phyloP scores from a whole-genome alignment of 2,888 invertebrate genomes.

The Lycophotia porphyrea region DNA sequence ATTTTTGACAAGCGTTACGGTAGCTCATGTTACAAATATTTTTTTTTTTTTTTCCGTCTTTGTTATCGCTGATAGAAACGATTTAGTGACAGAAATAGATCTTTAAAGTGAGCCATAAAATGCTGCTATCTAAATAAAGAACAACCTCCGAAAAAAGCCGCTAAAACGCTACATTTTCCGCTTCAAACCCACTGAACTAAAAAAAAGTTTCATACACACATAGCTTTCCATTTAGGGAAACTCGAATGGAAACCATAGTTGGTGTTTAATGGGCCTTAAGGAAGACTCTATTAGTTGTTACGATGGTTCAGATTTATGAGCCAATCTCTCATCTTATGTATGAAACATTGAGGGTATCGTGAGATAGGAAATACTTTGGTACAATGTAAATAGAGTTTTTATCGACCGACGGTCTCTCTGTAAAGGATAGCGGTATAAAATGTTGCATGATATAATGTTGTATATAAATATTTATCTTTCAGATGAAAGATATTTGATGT shows the following conservation, averaged over 20 bases:
- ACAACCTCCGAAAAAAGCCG: neutral
- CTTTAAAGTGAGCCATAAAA: neutral
- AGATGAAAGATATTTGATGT: constrained; percentile 10
- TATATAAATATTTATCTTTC: constrained; percentile 21
- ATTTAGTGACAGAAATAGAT: neutral
- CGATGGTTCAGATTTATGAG: constrained; percentile 78
- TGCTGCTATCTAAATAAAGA: neutral
- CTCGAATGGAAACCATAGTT: constrained; percentile 68
- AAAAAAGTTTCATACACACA: constrained; percentile 56
- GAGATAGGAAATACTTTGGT: constrained; percentile 49
- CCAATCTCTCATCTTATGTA: constrained; percentile 74
- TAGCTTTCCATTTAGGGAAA: constrained; percentile 52
- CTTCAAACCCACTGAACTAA: constrained; percentile 30
- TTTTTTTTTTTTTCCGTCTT: neutral
- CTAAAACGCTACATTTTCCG: constrained; percentile 6
- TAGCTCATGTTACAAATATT: too few relatives aligned
- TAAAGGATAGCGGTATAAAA: constrained; percentile 38
- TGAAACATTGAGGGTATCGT: constrained; percentile 68
- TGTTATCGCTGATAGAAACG: neutral
- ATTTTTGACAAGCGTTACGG: too few relatives aligned
- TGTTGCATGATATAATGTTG: constrained; percentile 29
- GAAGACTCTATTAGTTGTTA: constrained; percentile 82
- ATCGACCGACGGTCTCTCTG: constrained; percentile 36
- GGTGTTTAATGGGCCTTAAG: constrained; percentile 79
- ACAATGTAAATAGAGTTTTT: constrained; percentile 60